These are phyloP conservation scores for Acrossocheilus wenchowensis DNA, from an alignment of 2,797 vertebrate genomes.

Conservation along the genomic window DNA sequence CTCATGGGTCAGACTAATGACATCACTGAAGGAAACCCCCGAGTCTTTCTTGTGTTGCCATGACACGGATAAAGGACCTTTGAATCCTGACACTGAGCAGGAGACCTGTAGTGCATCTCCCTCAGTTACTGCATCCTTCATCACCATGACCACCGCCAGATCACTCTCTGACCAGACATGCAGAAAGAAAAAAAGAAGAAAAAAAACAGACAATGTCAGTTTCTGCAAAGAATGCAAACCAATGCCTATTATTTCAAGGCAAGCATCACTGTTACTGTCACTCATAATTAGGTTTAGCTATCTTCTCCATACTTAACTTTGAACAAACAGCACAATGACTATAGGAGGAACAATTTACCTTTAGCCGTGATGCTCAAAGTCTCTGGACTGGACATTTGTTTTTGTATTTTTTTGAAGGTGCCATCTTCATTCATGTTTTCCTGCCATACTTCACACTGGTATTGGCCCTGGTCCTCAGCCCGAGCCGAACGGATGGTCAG, in stretches of 20 bases:
- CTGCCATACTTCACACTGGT: slow-evolving; percentile 79
- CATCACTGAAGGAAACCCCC: background rate
- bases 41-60: slow-evolving; percentile 77
- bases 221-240: background rate
- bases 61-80: slow-evolving; percentile 74
- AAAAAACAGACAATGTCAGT: background rate
- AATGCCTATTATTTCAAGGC: background rate
- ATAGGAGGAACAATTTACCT: slow-evolving; percentile 62
- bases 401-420: slow-evolving; percentile 63
- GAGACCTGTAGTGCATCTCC: slow-evolving; percentile 74
- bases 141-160: slow-evolving; percentile 69
- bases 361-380: slow-evolving; percentile 65
- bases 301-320: too few relatives aligned
- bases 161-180: slow-evolving; percentile 73
- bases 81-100: slow-evolving; percentile 72
- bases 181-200: background rate
- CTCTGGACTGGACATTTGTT: slow-evolving; percentile 65
- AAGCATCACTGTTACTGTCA: background rate
- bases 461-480: slow-evolving; percentile 78
- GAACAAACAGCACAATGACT: background rate
- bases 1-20: slow-evolving; percentile 74
- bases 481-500: slow-evolving; percentile 74
- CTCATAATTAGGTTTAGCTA: background rate
- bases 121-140: slow-evolving; percentile 52
- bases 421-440: slow-evolving; percentile 63